Evolutionary conservation across 2,113 vertebrate species (phyloP), one percentile per base, ranked within the genome.

Genomic region (Ammodytes dubius): DNA sequence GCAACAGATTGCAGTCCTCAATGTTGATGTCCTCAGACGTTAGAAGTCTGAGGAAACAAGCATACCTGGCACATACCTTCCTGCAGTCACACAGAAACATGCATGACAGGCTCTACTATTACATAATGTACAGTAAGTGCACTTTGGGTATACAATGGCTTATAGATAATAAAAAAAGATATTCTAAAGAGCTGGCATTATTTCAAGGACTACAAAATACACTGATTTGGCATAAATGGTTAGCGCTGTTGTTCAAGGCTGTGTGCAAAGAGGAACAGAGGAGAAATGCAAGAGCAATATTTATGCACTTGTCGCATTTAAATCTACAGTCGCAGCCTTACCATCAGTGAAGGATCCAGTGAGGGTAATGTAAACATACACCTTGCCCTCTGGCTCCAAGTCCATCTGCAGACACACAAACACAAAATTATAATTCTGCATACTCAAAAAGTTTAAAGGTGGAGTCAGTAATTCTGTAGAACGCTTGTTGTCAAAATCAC

Each of bases 321-420:
- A 39, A n/a, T 4, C 13, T 7, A 43, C 7, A 45, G 15, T 0
- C 37, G 19, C 40, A 35, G 61, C 57, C 96, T 96, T 96, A 99
- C 98, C 98, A 91, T 99, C 98, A 1, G 91, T 95, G 90, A 98
- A 98, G 86, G 95, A 96, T 79, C 98, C 98, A 2, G 95, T 96
- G 35, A 99, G 96, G 5, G 95, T 94, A 75, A 99, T 96, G 27
- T 94, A 90, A 11, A 98, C 94, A 89, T 96, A 99, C 42, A 99
- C 95, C 91, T 97, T 99, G 37, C 98, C 98, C 91, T 99, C 98
- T 3, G 98, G 98, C 88, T 99, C 98, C 94, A 99, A 94, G 87
- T 99, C 97, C 94, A 99, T 95, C 98, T 99, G 87, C 73, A 92
- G 19, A 82, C 37, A 86, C 56, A 89, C 19, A 91, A 77, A 69